Conservation (phyloP, 2,888 invertebrate genomes). For the Dasypolia templi region DNA sequence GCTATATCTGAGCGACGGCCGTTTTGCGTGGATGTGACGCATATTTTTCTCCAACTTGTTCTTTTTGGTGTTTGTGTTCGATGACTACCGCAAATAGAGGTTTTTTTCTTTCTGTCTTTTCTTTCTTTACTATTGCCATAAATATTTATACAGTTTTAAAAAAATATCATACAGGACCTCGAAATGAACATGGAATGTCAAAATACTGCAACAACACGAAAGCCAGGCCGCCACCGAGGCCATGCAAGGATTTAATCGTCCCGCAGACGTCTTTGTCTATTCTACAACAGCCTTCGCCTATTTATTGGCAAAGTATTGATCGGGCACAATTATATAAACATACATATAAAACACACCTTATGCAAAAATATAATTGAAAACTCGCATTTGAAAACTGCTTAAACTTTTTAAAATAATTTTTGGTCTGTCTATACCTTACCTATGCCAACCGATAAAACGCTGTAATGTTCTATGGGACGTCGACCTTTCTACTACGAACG, state of each 20-base stretch:
- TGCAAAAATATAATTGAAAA: not conserved
- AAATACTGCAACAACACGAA: not conserved
- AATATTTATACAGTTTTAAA: not conserved
- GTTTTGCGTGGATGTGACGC: no score
- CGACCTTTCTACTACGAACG: slow-evolving; percentile 31
- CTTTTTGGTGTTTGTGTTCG: no score
- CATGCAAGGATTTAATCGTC: slow-evolving; percentile 34
- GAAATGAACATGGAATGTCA: not conserved
- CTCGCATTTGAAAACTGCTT: not conserved
- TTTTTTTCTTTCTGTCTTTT: no score
- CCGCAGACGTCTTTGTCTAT: slow-evolving; percentile 49
- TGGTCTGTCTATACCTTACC: slow-evolving; percentile 11
- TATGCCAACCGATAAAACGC: slow-evolving; percentile 12
- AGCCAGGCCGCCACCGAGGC: not conserved
- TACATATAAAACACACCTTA: no score
- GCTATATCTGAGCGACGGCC: no score
- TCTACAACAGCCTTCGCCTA: slow-evolving; percentile 53
- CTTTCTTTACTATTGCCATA: no score
- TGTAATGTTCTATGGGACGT: slow-evolving; percentile 29
- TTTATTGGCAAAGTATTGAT: slow-evolving; percentile 57
- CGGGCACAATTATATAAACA: no score
- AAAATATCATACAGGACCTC: not conserved
- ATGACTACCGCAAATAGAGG: no score
- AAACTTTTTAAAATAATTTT: no score
- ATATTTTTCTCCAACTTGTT: no score